phyloP scores from a whole-genome alignment of 2,797 vertebrate species.

The Lacerta bilineata region DNA sequence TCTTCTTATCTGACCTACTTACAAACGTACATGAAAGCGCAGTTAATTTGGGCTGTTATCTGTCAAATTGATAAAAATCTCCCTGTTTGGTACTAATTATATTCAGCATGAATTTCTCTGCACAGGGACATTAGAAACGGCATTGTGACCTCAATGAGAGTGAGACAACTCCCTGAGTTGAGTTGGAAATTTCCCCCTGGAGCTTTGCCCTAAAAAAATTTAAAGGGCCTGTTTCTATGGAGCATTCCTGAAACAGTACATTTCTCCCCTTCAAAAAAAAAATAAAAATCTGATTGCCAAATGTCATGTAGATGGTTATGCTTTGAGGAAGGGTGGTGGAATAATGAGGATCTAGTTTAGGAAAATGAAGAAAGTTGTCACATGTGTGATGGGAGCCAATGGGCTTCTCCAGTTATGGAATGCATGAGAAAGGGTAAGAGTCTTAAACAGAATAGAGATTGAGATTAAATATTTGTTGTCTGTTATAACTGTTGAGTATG shows the following conservation, averaged over 20 bases:
- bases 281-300: neutral
- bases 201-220: neutral
- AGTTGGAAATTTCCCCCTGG: slow-evolving; percentile 23
- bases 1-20: slow-evolving; percentile 80
- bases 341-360: neutral
- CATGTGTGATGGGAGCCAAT: neutral
- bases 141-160: slow-evolving; percentile 52
- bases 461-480: neutral
- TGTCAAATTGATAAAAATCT: slow-evolving; percentile 78
- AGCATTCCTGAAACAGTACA: neutral
- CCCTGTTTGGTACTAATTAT: slow-evolving; percentile 77
- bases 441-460: neutral
- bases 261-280: too few relatives aligned
- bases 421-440: neutral
- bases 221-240: neutral
- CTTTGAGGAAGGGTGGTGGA: neutral
- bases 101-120: slow-evolving; percentile 68
- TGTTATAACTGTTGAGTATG: too few relatives aligned
- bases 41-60: slow-evolving; percentile 77
- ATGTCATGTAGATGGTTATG: neutral
- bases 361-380: neutral
- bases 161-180: neutral
- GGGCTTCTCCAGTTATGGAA: neutral
- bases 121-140: slow-evolving; percentile 40
- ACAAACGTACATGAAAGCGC: slow-evolving; percentile 76